Conservation (phyloP, 2,113 vertebrate genomes). For the Eubucco bourcierii region DNA sequence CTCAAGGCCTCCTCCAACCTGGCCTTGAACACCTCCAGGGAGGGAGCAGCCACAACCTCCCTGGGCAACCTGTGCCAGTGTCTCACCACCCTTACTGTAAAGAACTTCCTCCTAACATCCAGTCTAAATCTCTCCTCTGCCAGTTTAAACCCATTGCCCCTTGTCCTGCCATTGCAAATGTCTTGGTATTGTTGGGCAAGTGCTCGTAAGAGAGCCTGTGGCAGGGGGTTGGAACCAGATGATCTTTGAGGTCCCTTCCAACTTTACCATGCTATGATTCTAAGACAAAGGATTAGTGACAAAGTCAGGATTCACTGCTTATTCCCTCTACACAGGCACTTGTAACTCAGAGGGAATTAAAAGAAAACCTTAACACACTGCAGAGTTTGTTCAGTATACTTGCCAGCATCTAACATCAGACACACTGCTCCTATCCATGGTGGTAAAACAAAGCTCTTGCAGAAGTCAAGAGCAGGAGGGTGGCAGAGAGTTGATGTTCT, state of each 20-base stretch:
- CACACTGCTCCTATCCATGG: neutral
- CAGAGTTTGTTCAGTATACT: neutral
- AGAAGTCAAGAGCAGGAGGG: neutral
- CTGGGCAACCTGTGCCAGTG: too few relatives aligned
- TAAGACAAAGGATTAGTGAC: slow-evolving; percentile 18
- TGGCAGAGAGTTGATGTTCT: neutral
- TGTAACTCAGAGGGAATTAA: slow-evolving; percentile 28
- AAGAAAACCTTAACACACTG: neutral
- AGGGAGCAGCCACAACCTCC: too few relatives aligned
- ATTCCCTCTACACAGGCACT: neutral
- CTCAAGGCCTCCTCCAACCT: too few relatives aligned
- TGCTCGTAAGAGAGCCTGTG: neutral
- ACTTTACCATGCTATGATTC: too few relatives aligned
- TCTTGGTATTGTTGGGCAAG: neutral
- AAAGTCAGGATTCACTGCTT: neutral
- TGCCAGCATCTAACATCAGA: neutral
- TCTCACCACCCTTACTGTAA: too few relatives aligned
- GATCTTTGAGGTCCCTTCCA: too few relatives aligned
- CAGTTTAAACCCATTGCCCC: too few relatives aligned
- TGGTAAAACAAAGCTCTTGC: neutral
- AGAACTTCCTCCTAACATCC: too few relatives aligned
- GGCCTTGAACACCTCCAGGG: too few relatives aligned
- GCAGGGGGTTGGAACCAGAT: too few relatives aligned
- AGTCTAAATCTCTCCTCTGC: too few relatives aligned
- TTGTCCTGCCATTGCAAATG: too few relatives aligned